Evolutionary conservation across 2,888 invertebrate genomes (phyloP), one percentile per base, ranked within the genome.

Genomic region (Chrysodeixis includens): DNA sequence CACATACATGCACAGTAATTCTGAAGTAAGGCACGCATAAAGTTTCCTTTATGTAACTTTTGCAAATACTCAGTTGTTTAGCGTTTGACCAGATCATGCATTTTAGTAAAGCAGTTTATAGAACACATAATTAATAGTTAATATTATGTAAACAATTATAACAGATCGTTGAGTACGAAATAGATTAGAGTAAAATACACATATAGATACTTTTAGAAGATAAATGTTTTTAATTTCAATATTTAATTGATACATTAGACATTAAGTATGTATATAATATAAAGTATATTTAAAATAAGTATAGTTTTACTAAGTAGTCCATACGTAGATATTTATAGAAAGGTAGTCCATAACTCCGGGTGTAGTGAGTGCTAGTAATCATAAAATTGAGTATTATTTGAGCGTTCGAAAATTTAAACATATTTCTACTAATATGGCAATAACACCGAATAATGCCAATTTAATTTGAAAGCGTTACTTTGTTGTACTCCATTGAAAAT

Each of bases 51-150:
- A 64, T 60, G 71, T 68, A 69, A 76, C 75, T 78, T 32, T n/a
- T 63, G 71, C 78, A 81, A 74, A 76, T 81, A 79, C 76, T 82
- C 72, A 68, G 2, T 26, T 26, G 26, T 82, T 85, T 80, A 78
- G 69, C 79, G 82, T 83, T 83, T 85, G 80, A 75, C 83, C 84
- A 87, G 82, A 83, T 80, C 92, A 91, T 92, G 92, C 92, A 88
- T 74, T 80, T 88, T 80, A 86, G 76, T 85, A 66, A 79, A 81
- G 79, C 82, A 56, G 57, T 69, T 66, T 64, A 49, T 79, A 76
- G 49, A 71, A 78, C 71, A 71, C 64, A 40, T 54, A 74, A 65
- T 79, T 69, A 79, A 52, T 64, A 64, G 62, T 62, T 30, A 59
- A 26, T 66, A 53, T 62, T 65, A 70, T 61, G 52, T 76, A 61